Base-by-base conservation (phyloP, 2,888 invertebrate genomes). In the Copidosoma aretas region DNA sequence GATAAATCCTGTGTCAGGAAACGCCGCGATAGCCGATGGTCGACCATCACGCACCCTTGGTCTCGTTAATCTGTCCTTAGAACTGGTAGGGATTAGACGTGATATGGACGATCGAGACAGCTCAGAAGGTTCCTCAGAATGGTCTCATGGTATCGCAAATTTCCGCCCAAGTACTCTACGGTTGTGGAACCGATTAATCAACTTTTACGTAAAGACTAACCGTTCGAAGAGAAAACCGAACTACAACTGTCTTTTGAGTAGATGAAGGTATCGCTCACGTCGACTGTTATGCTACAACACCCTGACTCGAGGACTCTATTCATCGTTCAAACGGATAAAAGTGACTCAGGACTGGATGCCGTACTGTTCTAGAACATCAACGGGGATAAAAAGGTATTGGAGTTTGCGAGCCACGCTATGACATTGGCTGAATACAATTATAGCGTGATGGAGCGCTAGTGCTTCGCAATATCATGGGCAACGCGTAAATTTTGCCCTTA, bases 81-180 rank as follows among this genome's bases (percentile, higher is more conserved):
- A n/a, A n/a, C n/a, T n/a, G n/a, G n/a, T n/a, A n/a, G n/a, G n/a
- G n/a, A n/a, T n/a, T n/a, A n/a, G n/a, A n/a, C n/a, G n/a, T n/a
- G n/a, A n/a, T n/a, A n/a, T n/a, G n/a, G n/a, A n/a, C n/a, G n/a
- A n/a, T n/a, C n/a, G 79, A 73, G 70, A 12, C 71, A 77, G 32
- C 32, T 80, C 0, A 70, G 76, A 0, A 61, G 74, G 0, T 79
- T 80, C 53, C n/a, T 81, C 0, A 80, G 80, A 0, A 67, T 80
- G 66, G 71, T 72, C 0, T 75, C 74, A 0, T 81, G 79, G 77
- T 81, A 80, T 60, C 71, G 77, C 0, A 73, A 74, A 0, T 79
- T 77, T 56, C 71, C 79, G 0, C 70, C 68, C 0, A 65, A 78
- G 46, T 76, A 75, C 39, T 71, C 76, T 0, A 71, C 71, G 0